Evolutionary conservation across 2,888 invertebrate species (phyloP), one percentile per base, ranked within the genome.

Genomic region (Baccha elongata): DNA sequence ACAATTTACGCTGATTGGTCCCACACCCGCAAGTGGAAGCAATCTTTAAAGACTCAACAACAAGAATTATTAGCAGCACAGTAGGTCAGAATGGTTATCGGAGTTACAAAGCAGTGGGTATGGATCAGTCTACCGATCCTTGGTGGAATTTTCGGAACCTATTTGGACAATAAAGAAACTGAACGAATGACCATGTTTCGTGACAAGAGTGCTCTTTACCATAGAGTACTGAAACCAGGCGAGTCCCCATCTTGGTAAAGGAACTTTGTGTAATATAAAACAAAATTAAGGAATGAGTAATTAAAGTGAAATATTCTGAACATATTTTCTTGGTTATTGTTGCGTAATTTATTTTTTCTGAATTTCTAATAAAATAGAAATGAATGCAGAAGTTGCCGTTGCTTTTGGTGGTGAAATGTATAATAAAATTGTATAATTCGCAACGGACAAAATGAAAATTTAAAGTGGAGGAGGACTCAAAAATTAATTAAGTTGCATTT

Each of bases 121-220:
- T 92, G 91, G 91, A 86, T 90, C 1, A 88, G 89, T 0, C 40
- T 95, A 0, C 95, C 95, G 0, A 0, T 93, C 0, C 85, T 91
- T 26, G 94, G 94, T 0, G 93, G 88, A 85, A 87, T 90, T 1
- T 78, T 95, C 64, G 96, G 96, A 1, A 91, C 92, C 86, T 94
- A 89, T 85, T 86, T 96, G 65, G 95, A 96, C 87, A 90, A 91
- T 4, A 91, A 93, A 86, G 96, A 96, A 91, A 94, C 94, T 0
- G 91, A 94, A 76, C 92, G 96, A 68, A 93, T 96, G 93, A 92
- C 92, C 0, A 91, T 90, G 85, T 97, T 94, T 89, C 92, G 96
- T 76, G 97, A 97, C 88, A 96, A 95, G 88, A 96, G 96, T 87
- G 93, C 94, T 55, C 90, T 97, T 40, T 97, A 94, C 88, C 95